Evolutionary conservation across 2,113 vertebrate genomes (phyloP), one percentile per base, ranked within the genome.

Genomic region (Lucifuga dentata): DNA sequence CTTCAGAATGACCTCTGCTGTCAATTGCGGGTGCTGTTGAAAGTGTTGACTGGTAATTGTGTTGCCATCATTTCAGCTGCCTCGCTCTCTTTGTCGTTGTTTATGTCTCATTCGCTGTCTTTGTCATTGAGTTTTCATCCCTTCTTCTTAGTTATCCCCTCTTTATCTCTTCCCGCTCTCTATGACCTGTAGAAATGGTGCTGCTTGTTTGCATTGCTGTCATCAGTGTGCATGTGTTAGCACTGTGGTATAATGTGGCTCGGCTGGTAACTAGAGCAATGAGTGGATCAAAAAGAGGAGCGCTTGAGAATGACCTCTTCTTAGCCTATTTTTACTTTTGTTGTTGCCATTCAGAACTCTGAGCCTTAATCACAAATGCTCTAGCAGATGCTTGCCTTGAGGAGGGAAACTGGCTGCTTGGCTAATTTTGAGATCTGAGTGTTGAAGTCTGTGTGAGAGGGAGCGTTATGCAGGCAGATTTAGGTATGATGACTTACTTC

Each of bases 311-410:
- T 13, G 24, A 75, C 75, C 61, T 63, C 40, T 38, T 44, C n/a
- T 53, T 39, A 38, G 32, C 29, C 17, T 39, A 0, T 32, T 59
- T 61, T 19, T 68, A 35, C 55, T 70, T 45, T 43, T 8, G 43
- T 58, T 76, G 50, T 32, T 35, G n/a, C 58, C 35, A 2, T 44
- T 23, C 33, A 33, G 20, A 52, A 59, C 51, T 72, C 20, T 41
- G 43, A 49, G 35, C 39, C 35, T 64, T 61, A 40, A 46, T 59
- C 64, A 50, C 51, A 65, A 55, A 75, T 67, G 24, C 38, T 33
- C 29, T 32, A 65, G 78, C 83, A 84, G 78, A 83, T 81, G 76
- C 45, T 76, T 50, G 73, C 73, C 73, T 63, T 16, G 10, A 36
- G 64, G 73, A 23, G n/a, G 57, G 63, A 44, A 13, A 35, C 26